Conservation (phyloP, 92 coral and sea anemone genomes). For the Epizoanthus scotinus region DNA sequence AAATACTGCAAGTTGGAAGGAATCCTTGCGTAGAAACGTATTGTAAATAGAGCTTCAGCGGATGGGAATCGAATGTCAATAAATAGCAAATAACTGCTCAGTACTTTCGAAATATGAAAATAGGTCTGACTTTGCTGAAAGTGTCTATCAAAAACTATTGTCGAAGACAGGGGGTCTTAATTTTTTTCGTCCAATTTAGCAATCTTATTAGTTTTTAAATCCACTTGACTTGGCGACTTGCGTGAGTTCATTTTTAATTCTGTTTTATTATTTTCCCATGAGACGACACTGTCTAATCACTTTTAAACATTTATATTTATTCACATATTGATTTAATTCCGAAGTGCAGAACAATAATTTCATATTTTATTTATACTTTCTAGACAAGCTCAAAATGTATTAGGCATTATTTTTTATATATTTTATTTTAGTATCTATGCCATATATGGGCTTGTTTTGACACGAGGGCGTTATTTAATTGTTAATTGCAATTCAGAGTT, state of each 20-base stretch:
- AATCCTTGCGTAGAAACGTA: constrained; percentile 5
- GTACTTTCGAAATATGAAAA: not conserved
- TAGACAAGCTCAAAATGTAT: not conserved
- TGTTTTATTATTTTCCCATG: not conserved
- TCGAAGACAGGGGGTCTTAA: not conserved
- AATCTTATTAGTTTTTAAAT: not conserved
- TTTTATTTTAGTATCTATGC: not conserved
- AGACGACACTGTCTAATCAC: constrained; percentile 1
- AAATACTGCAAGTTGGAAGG: not conserved
- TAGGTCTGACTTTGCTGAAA: not conserved
- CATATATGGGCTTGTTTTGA: not conserved
- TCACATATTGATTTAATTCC: not conserved
- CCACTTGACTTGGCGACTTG: no score
- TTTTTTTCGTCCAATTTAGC: not conserved
- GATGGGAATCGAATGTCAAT: not conserved
- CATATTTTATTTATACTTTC: constrained; percentile 49
- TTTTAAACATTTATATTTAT: not conserved
- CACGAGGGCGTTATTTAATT: constrained; percentile 13
- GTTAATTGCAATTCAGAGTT: constrained; percentile 7
- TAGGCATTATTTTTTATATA: not conserved
- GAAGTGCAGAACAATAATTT: not conserved
- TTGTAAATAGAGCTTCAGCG: not conserved
- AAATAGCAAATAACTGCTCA: not conserved
- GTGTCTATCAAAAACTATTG: not conserved
- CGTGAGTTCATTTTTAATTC: constrained; percentile 2